Conservation (phyloP, 1,140 invertebrate genomes). For the Drosophila sechellia region DNA sequence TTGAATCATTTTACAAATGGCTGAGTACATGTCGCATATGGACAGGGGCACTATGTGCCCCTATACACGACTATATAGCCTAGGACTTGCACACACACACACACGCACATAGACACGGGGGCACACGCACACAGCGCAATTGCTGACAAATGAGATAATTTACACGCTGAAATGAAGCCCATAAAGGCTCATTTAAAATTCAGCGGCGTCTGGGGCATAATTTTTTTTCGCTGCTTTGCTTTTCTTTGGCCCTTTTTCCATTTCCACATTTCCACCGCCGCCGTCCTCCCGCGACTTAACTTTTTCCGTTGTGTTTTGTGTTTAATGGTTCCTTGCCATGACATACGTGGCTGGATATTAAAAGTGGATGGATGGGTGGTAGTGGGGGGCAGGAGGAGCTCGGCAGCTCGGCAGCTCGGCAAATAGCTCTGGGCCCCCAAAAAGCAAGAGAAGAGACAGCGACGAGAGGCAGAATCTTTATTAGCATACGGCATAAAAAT, state of each 20-base stretch:
- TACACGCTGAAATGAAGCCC: slow-evolving; percentile 83
- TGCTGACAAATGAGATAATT: slow-evolving; percentile 83
- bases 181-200: slow-evolving; percentile 83
- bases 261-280: neutral
- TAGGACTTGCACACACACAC: slow-evolving; percentile 19
- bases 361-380: slow-evolving; percentile 30
- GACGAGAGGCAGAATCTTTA: slow-evolving; percentile 68
- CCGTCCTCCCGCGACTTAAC: neutral
- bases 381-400: neutral
- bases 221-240: slow-evolving; percentile 71
- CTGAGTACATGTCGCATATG: slow-evolving; percentile 74
- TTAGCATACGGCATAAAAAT: slow-evolving; percentile 83
- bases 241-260: slow-evolving; percentile 36
- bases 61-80: slow-evolving; percentile 6
- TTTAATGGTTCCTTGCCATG: slow-evolving; percentile 81
- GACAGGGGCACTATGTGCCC: slow-evolving; percentile 24
- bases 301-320: slow-evolving; percentile 60
- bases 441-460: slow-evolving; percentile 50
- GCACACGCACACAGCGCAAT: slow-evolving; percentile 65
- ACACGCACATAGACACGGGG: slow-evolving; percentile 12
- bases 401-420: slow-evolving; percentile 16
- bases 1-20: slow-evolving; percentile 81
- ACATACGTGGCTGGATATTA: slow-evolving; percentile 82
- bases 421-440: slow-evolving; percentile 45
- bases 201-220: slow-evolving; percentile 82